Evolutionary conservation across 2,113 vertebrate species (phyloP).

Genomic region (Chaetodon auriga): DNA sequence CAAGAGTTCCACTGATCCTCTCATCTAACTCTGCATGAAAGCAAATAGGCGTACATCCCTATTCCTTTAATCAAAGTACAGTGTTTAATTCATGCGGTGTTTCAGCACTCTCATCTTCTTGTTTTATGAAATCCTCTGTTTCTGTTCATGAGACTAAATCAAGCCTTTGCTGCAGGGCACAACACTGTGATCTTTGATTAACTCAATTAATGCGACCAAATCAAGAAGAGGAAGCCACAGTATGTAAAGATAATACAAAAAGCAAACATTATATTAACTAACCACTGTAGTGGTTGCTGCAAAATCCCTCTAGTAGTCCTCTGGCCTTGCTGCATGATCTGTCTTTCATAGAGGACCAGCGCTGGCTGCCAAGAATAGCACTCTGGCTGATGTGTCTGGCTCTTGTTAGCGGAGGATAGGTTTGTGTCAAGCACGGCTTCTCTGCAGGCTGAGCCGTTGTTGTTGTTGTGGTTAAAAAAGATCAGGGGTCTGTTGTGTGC

Average conservation of each 20-base stretch:
- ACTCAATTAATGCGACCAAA: conserved; percentile 66
- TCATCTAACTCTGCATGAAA: conserved; percentile 8
- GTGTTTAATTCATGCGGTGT: conserved; percentile 33
- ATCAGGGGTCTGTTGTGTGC: conserved; percentile 47
- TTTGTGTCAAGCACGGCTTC: conserved; percentile 68
- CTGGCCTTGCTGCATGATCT: conserved; percentile 68
- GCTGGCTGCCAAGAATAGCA: conserved; percentile 81
- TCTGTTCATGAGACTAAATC: conserved; percentile 33
- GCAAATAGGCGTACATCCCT: background rate
- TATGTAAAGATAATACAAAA: conserved; percentile 76
- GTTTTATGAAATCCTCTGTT: conserved; percentile 13
- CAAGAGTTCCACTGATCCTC: background rate
- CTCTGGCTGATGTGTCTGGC: conserved; percentile 79
- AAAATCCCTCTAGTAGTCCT: conserved; percentile 61
- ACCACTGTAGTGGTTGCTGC: conserved; percentile 66
- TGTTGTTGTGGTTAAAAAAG: conserved; percentile 67
- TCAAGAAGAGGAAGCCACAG: conserved; percentile 65
- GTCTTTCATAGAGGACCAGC: conserved; percentile 72
- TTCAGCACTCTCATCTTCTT: background rate
- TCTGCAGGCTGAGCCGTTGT: conserved; percentile 55
- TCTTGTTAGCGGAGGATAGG: conserved; percentile 77
- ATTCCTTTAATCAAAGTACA: conserved; percentile 46
- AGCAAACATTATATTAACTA: conserved; percentile 76
- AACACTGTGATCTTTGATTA: conserved; percentile 59
- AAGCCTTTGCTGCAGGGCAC: conserved; percentile 38